A percentile compares a stretch with the other conserved stretches of the same genome.
Evolutionary conservation across 2,888 invertebrate species (phyloP).

Genomic region (Sicus ferrugineus): DNA sequence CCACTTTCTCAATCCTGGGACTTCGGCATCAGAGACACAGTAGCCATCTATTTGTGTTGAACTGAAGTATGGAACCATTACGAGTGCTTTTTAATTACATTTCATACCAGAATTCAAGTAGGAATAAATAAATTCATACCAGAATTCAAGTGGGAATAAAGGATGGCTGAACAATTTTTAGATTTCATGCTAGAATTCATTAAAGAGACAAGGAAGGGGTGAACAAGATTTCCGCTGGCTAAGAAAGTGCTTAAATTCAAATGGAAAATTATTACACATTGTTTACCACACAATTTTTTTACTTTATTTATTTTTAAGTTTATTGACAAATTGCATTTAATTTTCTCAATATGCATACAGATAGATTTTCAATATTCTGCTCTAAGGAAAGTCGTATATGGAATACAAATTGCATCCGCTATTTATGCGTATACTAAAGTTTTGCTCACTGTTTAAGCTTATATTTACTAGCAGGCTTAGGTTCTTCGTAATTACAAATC

Average conservation of each 20-base stretch:
- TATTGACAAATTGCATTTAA: slow-evolving; percentile 23
- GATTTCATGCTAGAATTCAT: too few species aligned
- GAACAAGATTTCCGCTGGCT: too few species aligned
- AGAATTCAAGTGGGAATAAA: too few species aligned
- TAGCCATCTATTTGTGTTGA: too few species aligned
- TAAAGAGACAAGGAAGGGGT: too few species aligned
- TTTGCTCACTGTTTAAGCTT: background rate
- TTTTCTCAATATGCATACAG: slow-evolving; percentile 19
- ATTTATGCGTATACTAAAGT: background rate
- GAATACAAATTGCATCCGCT: background rate
- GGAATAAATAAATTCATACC: too few species aligned
- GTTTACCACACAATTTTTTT: slow-evolving; percentile 23
- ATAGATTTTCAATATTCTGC: background rate
- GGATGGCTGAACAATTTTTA: too few species aligned
- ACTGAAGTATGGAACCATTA: too few species aligned
- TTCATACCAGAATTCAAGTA: too few species aligned
- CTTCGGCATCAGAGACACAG: too few species aligned
- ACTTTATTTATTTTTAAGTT: slow-evolving; percentile 32
- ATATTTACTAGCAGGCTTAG: background rate
- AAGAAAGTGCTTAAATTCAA: background rate
- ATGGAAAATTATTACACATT: background rate
- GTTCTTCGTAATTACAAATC: background rate
- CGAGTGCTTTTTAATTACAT: too few species aligned
- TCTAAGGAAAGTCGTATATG: background rate
- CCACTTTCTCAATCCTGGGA: too few species aligned